Percentiles rank a stretch among this genome's conserved stretches.
Conservation (phyloP, 1,140 invertebrate species). For the Drosophila ironensis region DNA sequence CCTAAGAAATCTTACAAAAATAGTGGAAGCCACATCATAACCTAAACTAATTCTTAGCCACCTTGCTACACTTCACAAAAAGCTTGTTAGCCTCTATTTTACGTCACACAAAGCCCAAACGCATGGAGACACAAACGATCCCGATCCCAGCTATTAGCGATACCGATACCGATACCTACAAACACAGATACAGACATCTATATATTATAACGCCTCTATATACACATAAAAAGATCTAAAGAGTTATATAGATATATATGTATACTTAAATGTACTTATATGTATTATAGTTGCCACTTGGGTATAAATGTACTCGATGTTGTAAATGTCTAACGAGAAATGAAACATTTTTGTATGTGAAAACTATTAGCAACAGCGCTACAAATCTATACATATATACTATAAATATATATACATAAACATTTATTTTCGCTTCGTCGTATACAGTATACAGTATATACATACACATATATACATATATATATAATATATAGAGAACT, state of each 20-base stretch:
- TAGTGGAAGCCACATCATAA: slow-evolving; percentile 4
- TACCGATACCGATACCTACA: slow-evolving; percentile 23
- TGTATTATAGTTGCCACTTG: slow-evolving; percentile 69
- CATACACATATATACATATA: slow-evolving; percentile 3
- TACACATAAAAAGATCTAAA: slow-evolving; percentile 29
- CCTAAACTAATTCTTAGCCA: slow-evolving; percentile 29
- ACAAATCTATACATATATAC: slow-evolving; percentile 56
- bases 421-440: slow-evolving; percentile 38
- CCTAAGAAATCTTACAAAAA: slow-evolving; percentile 50
- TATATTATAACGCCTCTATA: slow-evolving; percentile 4
- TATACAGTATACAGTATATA: slow-evolving; percentile 17
- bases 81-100: slow-evolving; percentile 50
- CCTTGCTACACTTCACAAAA: slow-evolving; percentile 46
- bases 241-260: slow-evolving; percentile 40
- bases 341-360: slow-evolving; percentile 44
- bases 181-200: slow-evolving; percentile 19
- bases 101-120: neutral
- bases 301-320: slow-evolving; percentile 51
- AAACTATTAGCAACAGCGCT: slow-evolving; percentile 52
- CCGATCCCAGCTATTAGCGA: slow-evolving; percentile 34
- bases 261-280: slow-evolving; percentile 47
- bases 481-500: slow-evolving; percentile 25
- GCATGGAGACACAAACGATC: slow-evolving; percentile 2
- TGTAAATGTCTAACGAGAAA: slow-evolving; percentile 67
- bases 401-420: slow-evolving; percentile 31